Evolutionary conservation across 2,797 vertebrate species (phyloP).

Genomic region (Cygnus olor): DNA sequence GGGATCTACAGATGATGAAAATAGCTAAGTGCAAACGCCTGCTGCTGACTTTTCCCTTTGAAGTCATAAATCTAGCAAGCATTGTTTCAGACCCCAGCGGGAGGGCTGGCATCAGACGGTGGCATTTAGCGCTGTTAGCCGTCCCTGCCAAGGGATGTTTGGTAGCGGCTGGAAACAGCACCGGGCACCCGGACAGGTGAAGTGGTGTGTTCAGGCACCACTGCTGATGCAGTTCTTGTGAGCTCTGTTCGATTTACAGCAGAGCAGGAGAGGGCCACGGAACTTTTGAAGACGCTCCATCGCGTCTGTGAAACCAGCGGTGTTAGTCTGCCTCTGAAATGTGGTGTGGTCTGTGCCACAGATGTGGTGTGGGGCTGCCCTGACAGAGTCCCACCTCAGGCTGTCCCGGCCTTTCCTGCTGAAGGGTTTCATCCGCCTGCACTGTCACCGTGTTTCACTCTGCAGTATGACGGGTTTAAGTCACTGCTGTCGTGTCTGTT

Average conservation of each 20-base stretch:
- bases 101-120: not conserved
- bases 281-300: not conserved
- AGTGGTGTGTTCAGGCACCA: not conserved
- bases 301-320: not conserved
- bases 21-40: not conserved
- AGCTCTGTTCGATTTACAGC: not conserved
- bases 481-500: fast-evolving
- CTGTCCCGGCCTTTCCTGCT: not conserved
- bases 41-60: not conserved
- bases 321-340: not conserved
- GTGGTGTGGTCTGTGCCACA: fast-evolving
- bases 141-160: not conserved
- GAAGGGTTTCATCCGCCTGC: not conserved
- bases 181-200: not conserved
- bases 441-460: fast-evolving
- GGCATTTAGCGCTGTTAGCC: not conserved
- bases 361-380: too few species aligned
- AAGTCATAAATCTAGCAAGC: not conserved
- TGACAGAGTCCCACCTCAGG: fast-evolving
- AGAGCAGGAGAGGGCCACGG: not conserved
- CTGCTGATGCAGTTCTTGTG: not conserved
- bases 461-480: not conserved
- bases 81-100: not conserved
- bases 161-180: not conserved
- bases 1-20: not conserved